Percentiles rank a stretch among this genome's conserved stretches.
Evolutionary conservation across 2,888 invertebrate genomes (phyloP).

Genomic region (Drosophila nigricruria): DNA sequence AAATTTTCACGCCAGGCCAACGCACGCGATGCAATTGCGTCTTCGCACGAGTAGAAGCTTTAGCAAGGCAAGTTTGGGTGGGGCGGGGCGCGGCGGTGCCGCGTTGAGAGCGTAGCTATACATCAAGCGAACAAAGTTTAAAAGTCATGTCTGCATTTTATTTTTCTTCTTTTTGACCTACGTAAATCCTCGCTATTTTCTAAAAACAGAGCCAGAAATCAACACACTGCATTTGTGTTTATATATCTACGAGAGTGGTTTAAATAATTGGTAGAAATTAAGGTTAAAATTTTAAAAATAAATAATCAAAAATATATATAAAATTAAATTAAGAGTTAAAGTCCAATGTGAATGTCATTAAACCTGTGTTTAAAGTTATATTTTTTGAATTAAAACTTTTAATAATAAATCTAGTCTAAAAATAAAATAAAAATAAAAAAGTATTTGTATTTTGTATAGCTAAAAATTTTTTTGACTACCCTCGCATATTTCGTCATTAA

Average conservation of each 20-base stretch:
- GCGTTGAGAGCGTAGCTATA: neutral
- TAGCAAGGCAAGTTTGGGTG: no score
- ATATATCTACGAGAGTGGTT: neutral
- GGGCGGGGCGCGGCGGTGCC: neutral
- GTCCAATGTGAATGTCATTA: no score
- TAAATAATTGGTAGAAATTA: neutral
- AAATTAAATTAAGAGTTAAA: no score
- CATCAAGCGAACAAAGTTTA: constrained; percentile 44
- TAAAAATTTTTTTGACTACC: no score
- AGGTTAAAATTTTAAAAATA: neutral
- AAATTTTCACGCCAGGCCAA: constrained; percentile 53
- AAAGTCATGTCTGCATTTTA: constrained; percentile 51
- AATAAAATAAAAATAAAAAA: no score
- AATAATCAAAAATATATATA: neutral
- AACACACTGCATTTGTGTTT: neutral
- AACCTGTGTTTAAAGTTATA: no score
- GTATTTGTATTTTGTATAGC: no score
- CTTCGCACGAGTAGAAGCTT: no score
- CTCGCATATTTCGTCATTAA: no score
- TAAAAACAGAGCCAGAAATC: neutral
- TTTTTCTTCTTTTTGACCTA: constrained; percentile 13
- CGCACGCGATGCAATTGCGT: constrained; percentile 65
- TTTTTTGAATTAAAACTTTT: no score
- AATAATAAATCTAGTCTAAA: no score
- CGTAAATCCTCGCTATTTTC: constrained; percentile 43